These are phyloP conservation scores for Hypotaenidia philippensis DNA, from an alignment of 2,797 vertebrate species.

Conservation along the genomic window DNA sequence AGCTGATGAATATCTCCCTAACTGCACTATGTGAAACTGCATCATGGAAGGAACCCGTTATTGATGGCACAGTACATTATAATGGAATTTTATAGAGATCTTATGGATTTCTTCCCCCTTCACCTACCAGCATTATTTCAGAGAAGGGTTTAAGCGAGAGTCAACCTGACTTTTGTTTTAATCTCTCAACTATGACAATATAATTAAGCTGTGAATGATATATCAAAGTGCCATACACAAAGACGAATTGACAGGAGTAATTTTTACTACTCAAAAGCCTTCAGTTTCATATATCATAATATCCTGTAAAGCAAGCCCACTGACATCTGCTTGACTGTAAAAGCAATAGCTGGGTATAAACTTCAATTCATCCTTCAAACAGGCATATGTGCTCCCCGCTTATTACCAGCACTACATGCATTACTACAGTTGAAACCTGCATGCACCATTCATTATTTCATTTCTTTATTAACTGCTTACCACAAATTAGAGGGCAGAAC, in stretches of 20 bases:
- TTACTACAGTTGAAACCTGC: background rate
- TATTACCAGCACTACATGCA: background rate
- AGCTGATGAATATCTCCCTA: conserved; percentile 12
- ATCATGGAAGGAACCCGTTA: conserved; percentile 6
- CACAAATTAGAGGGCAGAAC: background rate
- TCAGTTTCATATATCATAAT: conserved; percentile 52
- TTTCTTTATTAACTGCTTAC: conserved; percentile 18
- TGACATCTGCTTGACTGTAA: conserved; percentile 58
- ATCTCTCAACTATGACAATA: conserved; percentile 56
- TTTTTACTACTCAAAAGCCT: conserved; percentile 58
- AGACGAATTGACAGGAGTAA: conserved; percentile 52
- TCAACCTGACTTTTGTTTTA: conserved; percentile 61
- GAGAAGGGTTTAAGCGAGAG: conserved; percentile 44
- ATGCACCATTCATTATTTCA: background rate
- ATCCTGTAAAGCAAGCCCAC: conserved; percentile 58
- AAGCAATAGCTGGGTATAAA: conserved; percentile 42
- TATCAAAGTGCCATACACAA: conserved; percentile 64
- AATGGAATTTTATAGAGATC: conserved; percentile 49
- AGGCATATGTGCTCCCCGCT: background rate
- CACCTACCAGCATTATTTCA: conserved; percentile 52
- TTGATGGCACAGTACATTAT: conserved; percentile 28
- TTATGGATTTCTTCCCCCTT: conserved; percentile 51
- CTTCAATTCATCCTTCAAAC: conserved; percentile 41
- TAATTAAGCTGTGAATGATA: conserved; percentile 71
- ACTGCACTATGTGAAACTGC: background rate